Base-by-base conservation (phyloP, 2,888 invertebrate genomes). In the Parapristionchus giblindavisi region DNA sequence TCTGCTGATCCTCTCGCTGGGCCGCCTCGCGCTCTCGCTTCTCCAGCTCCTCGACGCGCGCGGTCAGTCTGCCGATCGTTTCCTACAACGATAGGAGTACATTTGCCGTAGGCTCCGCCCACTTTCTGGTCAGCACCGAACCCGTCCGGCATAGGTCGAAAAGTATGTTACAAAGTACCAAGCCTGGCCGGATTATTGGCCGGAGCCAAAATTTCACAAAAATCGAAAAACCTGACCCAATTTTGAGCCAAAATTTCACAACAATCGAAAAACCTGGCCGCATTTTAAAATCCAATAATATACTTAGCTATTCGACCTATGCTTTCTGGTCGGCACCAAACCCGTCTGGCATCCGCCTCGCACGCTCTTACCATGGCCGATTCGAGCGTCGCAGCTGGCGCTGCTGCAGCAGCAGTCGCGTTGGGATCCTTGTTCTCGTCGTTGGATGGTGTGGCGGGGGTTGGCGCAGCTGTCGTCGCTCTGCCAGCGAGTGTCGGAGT, bases 41-140 rank as follows among this genome's bases (percentile, higher is more conserved):
- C 63, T 63, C 63, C 63, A 63, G 11, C 43, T 40, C 34, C 27
- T 14, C 40, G 14, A 63, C n/a, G 21, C 60, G 60, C 1, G 38
- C 17, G n/a, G 24, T n/a, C n/a, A 61, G 60, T 38, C 36, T 34
- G 24, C 0, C 21, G 11, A 58, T 11, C 34, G 60, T 36, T 5
- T 61, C 60, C 60, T 61, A 24, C 34, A 36, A 43, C 43, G 27
- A 29, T 11, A 27, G 58, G 11, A 27, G 0, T 5, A 1, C 21
- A 27, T 27, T 58, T 2, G 27, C 1, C 6, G 4, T 8, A n/a
- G n/a, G n/a, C 24, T n/a, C 8, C 21, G 21, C 29, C 36, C 11
- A 17, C 43, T 43, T 43, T 17, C 8, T 43, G 8, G 8, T 43
- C 17, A 17, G 17, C 43, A 43, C 8, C 43, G 17, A 43, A 43